A percentile compares a stretch with the other conserved stretches of the same genome.
Evolutionary conservation across 2,797 vertebrate genomes (phyloP).

Genomic region (Miichthys miiuy): DNA sequence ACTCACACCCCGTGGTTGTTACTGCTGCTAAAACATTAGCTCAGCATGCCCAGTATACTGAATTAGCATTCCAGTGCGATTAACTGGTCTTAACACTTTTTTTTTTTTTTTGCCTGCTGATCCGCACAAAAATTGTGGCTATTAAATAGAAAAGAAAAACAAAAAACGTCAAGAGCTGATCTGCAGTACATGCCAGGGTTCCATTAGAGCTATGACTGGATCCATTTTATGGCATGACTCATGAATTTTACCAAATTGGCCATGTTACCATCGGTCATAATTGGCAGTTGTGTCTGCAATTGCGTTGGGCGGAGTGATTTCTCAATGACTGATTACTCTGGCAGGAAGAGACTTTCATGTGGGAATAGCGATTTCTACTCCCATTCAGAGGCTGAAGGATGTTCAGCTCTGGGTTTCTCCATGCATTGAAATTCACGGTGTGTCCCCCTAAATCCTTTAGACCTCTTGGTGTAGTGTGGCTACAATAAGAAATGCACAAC

Average conservation of each 20-base stretch:
- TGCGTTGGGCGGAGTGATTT: slow-evolving; percentile 55
- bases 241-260: slow-evolving; percentile 70
- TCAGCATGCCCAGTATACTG: slow-evolving; percentile 61
- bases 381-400: slow-evolving; percentile 42
- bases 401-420: slow-evolving; percentile 19
- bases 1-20: slow-evolving; percentile 54
- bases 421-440: slow-evolving; percentile 45
- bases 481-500: slow-evolving; percentile 39
- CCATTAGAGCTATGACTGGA: slow-evolving; percentile 69
- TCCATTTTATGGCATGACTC: slow-evolving; percentile 68
- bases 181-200: slow-evolving; percentile 63
- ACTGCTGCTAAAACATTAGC: slow-evolving; percentile 65
- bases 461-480: slow-evolving; percentile 20
- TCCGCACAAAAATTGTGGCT: slow-evolving; percentile 64
- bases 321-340: slow-evolving; percentile 63
- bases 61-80: slow-evolving; percentile 69
- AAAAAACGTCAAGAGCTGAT: slow-evolving; percentile 52
- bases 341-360: slow-evolving; percentile 50
- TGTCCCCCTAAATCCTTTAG: slow-evolving; percentile 47
- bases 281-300: slow-evolving; percentile 64
- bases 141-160: slow-evolving; percentile 42
- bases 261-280: slow-evolving; percentile 60
- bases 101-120: slow-evolving; percentile 48
- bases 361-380: slow-evolving; percentile 53
- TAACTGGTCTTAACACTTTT: slow-evolving; percentile 61